Conservation (phyloP, 2,113 vertebrate species). For the Paracanthobrama guichenoti region DNA sequence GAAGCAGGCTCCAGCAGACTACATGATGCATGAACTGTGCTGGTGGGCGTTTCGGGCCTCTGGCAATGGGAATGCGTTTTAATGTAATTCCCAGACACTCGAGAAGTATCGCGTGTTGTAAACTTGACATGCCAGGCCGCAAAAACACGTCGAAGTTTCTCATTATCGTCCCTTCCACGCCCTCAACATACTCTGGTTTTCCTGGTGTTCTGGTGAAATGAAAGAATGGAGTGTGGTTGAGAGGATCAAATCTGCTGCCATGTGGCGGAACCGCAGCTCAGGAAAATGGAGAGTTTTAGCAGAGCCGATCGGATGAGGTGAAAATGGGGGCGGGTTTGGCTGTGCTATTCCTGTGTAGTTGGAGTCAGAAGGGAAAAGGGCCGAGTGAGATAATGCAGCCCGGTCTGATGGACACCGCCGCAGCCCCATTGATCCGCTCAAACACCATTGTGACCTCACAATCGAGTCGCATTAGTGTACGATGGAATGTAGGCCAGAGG, state of each 20-base stretch:
- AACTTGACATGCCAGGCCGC: constrained; percentile 55
- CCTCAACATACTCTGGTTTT: constrained; percentile 56
- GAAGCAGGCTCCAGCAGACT: constrained; percentile 51
- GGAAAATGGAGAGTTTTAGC: constrained; percentile 66
- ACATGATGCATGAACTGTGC: constrained; percentile 59
- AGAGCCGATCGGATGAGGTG: constrained; percentile 58
- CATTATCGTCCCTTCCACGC: constrained; percentile 53
- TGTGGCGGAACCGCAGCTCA: constrained; percentile 54
- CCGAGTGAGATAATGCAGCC: constrained; percentile 57
- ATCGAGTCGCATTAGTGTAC: constrained; percentile 46
- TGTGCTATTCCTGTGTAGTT: constrained; percentile 39
- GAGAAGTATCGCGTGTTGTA: constrained; percentile 54
- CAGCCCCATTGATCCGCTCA: constrained; percentile 60
- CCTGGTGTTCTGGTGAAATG: constrained; percentile 64
- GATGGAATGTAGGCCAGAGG: constrained; percentile 49
- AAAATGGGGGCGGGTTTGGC: constrained; percentile 44
- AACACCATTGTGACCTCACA: constrained; percentile 55
- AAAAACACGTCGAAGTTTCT: constrained; percentile 54
- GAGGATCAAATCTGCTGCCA: constrained; percentile 66
- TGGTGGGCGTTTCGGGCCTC: constrained; percentile 58
- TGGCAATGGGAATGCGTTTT: constrained; percentile 55
- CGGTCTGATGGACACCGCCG: constrained; percentile 53
- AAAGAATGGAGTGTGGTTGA: constrained; percentile 51
- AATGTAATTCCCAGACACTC: constrained; percentile 62
- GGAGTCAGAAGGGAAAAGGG: constrained; percentile 50